These are phyloP conservation scores for Erannis defoliaria DNA, from an alignment of 2,888 invertebrate species.

Conservation along the genomic window DNA sequence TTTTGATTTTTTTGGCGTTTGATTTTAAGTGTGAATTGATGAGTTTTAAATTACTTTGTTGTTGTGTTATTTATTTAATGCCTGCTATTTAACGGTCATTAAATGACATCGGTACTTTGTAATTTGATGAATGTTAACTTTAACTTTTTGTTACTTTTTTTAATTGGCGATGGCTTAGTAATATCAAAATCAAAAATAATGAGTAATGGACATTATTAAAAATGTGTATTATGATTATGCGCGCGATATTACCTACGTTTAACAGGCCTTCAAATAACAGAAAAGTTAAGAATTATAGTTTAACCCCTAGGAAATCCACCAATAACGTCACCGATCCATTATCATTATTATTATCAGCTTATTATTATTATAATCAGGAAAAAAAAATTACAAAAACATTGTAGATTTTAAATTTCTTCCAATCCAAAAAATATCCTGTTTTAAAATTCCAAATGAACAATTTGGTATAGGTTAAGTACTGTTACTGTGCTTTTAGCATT, in stretches of 20 bases:
- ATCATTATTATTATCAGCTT: too few species aligned
- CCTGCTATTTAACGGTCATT: background rate
- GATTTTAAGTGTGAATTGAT: slow-evolving; percentile 12
- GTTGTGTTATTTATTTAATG: background rate
- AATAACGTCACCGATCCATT: background rate
- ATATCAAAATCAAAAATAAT: background rate
- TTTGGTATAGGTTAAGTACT: too few species aligned
- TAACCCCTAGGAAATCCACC: background rate
- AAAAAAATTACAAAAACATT: too few species aligned
- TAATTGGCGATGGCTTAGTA: too few species aligned
- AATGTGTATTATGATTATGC: background rate
- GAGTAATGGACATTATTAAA: background rate
- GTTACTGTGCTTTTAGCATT: too few species aligned
- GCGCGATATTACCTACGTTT: too few species aligned
- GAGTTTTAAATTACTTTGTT: slow-evolving; percentile 21
- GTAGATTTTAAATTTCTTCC: too few species aligned
- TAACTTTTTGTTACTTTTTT: background rate
- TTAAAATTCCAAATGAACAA: background rate
- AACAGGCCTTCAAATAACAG: too few species aligned
- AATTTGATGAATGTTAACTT: slow-evolving; percentile 1
- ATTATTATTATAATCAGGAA: too few species aligned
- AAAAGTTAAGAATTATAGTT: background rate
- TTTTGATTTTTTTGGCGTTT: background rate
- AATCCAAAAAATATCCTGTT: background rate
- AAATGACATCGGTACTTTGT: background rate